Evolutionary conservation across 2,888 invertebrate species (phyloP).

Genomic region (Sussaba pulchella): DNA sequence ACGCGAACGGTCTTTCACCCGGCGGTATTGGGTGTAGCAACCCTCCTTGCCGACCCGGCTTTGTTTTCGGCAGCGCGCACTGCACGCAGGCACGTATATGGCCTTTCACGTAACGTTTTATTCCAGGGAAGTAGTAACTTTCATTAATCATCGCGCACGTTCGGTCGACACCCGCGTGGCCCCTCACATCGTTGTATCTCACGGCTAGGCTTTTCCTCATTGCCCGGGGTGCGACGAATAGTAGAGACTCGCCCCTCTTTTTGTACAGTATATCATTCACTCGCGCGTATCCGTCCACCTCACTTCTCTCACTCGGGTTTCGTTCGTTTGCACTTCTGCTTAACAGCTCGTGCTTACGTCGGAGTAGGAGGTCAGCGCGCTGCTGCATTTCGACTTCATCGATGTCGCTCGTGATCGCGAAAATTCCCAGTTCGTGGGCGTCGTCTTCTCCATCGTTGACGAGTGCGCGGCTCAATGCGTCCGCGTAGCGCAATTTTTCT

Average conservation of each 20-base stretch:
- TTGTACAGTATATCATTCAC: background rate
- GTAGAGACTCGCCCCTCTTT: constrained; percentile 31
- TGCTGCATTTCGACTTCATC: background rate
- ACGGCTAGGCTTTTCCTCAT: constrained; percentile 56
- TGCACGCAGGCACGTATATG: too few species aligned
- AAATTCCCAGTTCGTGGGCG: constrained; percentile 24
- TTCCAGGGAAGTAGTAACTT: background rate
- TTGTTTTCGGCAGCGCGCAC: too few species aligned
- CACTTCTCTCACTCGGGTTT: background rate
- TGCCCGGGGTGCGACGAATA: constrained; percentile 39
- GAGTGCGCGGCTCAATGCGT: constrained; percentile 66
- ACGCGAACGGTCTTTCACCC: constrained; percentile 61
- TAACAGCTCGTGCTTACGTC: background rate
- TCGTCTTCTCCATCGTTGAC: background rate
- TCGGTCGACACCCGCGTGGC: constrained; percentile 9
- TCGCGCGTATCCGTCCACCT: background rate
- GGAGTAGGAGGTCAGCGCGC: background rate
- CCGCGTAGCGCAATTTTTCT: constrained; percentile 61
- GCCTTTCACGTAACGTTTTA: constrained; percentile 8
- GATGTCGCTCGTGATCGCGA: constrained; percentile 30
- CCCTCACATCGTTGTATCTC: background rate
- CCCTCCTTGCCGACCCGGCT: too few species aligned
- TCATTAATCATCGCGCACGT: background rate
- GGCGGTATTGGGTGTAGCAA: constrained; percentile 66
- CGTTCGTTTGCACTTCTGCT: background rate